Base-by-base conservation (phyloP, 2,888 invertebrate genomes). In the Sarcophaga caerulescens region DNA sequence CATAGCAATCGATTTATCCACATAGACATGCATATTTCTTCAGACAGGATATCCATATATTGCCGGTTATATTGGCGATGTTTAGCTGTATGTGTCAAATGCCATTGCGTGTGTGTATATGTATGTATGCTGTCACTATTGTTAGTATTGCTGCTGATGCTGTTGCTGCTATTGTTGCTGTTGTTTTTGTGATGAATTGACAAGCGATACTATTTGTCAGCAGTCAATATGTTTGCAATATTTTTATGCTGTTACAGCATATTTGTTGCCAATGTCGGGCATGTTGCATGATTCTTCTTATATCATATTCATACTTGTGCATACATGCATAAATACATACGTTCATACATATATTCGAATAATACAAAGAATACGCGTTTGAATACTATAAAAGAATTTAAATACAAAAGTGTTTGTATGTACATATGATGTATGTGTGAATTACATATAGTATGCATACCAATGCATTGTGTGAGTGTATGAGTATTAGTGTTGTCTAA, bases 121-220 rank as follows among this genome's bases (percentile, higher is more conserved):
- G 85, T 87, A 75, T 88, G 87, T 47, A 3, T 47, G 47, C 47
- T 47, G 47, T 14, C 14, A 47, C 12, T 14, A 35, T 35, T 35
- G 35, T 35, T 35, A 47, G 47, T 14, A 14, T 89, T 89, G 84
- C 88, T 87, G 71, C 84, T 84, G 85, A 83, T 81, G 81, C 81
- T 87, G 85, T 89, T 90, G 85, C 84, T 81, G 81, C 81, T 87
- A 85, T 89, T 90, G 87, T 89, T 89, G 84, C 87, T 87, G 71
- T 82, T 84, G 85, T 85, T 87, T 89, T 90, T 92, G 90, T 92
- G 91, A 92, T 92, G 92, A 92, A 92, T 92, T 93, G 93, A 92
- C 92, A 93, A 90, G 91, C 91, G 91, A 91, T 92, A 91, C 92
- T 91, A 91, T 92, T 93, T 92, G 92, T 92, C 93, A 92, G 93